Conservation (phyloP, 2,113 vertebrate genomes). For the Cololabis saira region DNA sequence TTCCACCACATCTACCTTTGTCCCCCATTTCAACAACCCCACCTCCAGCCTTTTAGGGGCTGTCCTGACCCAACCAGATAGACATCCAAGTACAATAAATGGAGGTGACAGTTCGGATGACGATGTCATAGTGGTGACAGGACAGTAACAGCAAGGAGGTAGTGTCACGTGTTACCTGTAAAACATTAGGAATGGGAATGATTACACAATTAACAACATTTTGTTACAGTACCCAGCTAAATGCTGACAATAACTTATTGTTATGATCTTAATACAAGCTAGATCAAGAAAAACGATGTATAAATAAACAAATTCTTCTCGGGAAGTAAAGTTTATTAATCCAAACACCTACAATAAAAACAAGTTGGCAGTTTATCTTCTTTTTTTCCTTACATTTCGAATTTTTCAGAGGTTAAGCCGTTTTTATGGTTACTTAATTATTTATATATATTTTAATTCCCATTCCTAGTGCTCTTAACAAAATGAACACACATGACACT, state of each 20-base stretch:
- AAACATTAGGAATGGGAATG: slow-evolving; percentile 44
- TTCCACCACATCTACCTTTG: slow-evolving; percentile 86
- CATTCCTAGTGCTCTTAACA: slow-evolving; percentile 41
- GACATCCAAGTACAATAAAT: slow-evolving; percentile 84
- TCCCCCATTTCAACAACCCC: slow-evolving; percentile 87
- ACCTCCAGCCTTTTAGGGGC: slow-evolving; percentile 88
- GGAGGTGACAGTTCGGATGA: slow-evolving; percentile 95
- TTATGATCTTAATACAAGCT: not conserved
- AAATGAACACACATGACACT: not conserved
- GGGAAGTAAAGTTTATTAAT: slow-evolving; percentile 6
- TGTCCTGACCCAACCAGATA: slow-evolving; percentile 87
- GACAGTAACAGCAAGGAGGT: slow-evolving; percentile 81
- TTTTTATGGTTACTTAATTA: not conserved
- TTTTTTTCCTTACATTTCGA: not conserved
- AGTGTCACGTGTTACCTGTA: slow-evolving; percentile 8
- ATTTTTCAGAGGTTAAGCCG: not conserved
- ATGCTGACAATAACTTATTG: not conserved
- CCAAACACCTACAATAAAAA: not conserved
- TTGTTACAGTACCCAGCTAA: not conserved
- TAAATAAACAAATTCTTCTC: not conserved
- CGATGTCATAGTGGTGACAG: slow-evolving; percentile 96
- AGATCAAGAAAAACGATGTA: not conserved
- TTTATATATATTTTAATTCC: slow-evolving; percentile 21
- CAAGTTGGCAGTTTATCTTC: not conserved
- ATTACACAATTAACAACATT: not conserved